These are phyloP conservation scores for Scyliorhinus canicula DNA, from an alignment of 2,797 vertebrate genomes.

Conservation along the genomic window DNA sequence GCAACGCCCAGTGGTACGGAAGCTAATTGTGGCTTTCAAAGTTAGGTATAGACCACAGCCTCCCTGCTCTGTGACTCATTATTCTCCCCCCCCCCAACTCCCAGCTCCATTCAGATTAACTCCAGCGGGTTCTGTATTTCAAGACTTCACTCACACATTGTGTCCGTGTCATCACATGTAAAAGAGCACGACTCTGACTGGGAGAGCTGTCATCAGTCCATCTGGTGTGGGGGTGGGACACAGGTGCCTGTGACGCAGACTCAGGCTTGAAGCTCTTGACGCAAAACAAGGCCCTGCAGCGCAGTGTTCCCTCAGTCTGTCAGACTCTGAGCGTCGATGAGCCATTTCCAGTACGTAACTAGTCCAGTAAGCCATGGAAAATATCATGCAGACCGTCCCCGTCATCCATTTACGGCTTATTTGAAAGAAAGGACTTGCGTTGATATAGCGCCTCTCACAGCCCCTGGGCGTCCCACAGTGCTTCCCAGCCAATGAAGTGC, in stretches of 20 bases:
- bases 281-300: neutral
- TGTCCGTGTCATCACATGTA: too few relatives aligned
- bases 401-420: neutral
- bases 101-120: neutral
- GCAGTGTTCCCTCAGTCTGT: neutral
- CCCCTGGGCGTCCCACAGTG: neutral
- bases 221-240: neutral
- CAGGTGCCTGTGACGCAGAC: neutral
- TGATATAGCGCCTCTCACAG: neutral
- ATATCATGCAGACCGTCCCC: neutral
- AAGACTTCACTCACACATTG: neutral
- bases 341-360: neutral
- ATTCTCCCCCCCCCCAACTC: neutral
- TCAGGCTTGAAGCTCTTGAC: neutral
- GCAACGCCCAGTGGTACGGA: neutral
- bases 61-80: neutral
- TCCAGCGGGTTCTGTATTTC: neutral
- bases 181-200: neutral
- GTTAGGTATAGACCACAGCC: neutral
- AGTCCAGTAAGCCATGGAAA: neutral
- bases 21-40: neutral
- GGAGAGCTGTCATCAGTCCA: neutral
- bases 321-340: neutral
- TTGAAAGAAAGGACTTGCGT: neutral
- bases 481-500: neutral